Conservation (phyloP, 2,113 vertebrate genomes). For the Camelus dromedarius region DNA sequence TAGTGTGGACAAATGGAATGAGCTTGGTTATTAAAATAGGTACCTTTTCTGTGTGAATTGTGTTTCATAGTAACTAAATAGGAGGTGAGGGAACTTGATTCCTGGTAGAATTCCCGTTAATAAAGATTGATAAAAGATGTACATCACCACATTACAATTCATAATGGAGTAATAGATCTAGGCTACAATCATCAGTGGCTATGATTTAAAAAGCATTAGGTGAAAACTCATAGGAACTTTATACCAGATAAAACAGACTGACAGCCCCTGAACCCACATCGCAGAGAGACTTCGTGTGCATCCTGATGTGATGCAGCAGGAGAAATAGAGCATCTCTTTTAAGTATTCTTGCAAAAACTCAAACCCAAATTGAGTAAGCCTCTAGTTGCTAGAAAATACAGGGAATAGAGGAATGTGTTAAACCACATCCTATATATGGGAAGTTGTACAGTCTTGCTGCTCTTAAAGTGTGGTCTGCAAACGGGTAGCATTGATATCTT, state of each 20-base stretch:
- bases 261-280: background rate
- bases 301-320: background rate
- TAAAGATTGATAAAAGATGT: background rate
- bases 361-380: background rate
- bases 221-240: background rate
- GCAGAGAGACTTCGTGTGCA: background rate
- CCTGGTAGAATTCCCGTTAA: background rate
- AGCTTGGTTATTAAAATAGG: conserved; percentile 22
- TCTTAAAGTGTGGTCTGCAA: background rate
- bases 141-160: background rate
- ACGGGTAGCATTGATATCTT: background rate
- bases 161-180: background rate
- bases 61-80: conserved; percentile 20
- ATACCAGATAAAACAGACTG: background rate
- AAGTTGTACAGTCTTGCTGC: background rate
- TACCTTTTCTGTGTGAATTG: background rate
- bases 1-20: background rate
- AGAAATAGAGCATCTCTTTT: background rate
- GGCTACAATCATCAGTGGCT: background rate
- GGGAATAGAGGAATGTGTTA: background rate
- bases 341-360: background rate
- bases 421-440: background rate
- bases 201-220: background rate
- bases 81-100: conserved; percentile 7
- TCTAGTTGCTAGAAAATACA: background rate